phyloP scores from a whole-genome alignment of 2,888 invertebrate species.

The Actias luna region DNA sequence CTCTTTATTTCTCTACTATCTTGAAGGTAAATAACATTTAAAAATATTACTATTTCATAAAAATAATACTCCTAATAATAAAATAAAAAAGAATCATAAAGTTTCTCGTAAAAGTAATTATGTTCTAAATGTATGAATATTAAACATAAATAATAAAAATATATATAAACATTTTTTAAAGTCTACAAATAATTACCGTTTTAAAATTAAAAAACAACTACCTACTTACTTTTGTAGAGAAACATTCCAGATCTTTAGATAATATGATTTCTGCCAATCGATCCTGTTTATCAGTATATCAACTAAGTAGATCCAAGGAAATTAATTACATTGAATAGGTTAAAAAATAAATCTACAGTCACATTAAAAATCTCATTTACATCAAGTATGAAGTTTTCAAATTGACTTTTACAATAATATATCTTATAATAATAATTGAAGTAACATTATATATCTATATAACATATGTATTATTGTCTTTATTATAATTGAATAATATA shows the following conservation, averaged over 20 bases:
- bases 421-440: not conserved
- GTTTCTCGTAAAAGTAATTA: not conserved
- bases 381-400: not conserved
- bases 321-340: not conserved
- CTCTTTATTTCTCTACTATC: not conserved
- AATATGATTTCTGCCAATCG: not conserved
- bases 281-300: not conserved
- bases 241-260: not conserved
- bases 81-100: not conserved
- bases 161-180: too few relatives aligned
- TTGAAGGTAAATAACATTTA: not conserved
- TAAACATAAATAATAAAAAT: too few relatives aligned
- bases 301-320: not conserved
- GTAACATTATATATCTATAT: slow-evolving; percentile 7
- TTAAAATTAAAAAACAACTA: not conserved
- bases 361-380: not conserved
- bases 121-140: not conserved
- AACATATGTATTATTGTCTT: slow-evolving; percentile 46
- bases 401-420: slow-evolving; percentile 7
- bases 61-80: not conserved
- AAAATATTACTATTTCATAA: not conserved
- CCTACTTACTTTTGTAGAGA: not conserved
- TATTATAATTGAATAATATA: slow-evolving; percentile 39
- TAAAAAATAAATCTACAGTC: not conserved
- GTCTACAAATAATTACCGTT: too few relatives aligned